These are phyloP conservation scores for Macaria liturata DNA, from an alignment of 2,888 invertebrate genomes.

Conservation along the genomic window DNA sequence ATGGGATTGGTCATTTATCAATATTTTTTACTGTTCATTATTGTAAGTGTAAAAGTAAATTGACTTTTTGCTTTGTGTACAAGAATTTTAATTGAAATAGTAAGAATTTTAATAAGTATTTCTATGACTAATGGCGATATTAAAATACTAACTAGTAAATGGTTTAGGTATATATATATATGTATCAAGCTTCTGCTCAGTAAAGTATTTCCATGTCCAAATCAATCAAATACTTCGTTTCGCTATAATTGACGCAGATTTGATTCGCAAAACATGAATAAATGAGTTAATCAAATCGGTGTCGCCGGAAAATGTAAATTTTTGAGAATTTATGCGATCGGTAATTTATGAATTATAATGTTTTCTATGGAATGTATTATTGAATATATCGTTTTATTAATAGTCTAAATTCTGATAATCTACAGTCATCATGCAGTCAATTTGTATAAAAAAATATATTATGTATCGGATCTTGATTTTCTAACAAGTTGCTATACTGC, in stretches of 20 bases:
- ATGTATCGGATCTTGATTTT: too few species aligned
- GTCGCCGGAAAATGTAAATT: conserved; percentile 45
- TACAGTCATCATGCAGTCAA: too few species aligned
- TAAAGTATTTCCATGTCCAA: conserved; percentile 10
- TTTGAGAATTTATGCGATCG: conserved; percentile 37
- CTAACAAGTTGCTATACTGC: too few species aligned
- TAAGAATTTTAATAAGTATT: neutral
- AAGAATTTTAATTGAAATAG: neutral
- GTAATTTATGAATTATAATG: conserved; percentile 40
- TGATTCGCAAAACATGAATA: conserved; percentile 15
- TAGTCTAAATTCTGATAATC: too few species aligned
- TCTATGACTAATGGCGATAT: neutral
- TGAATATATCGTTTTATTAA: neutral
- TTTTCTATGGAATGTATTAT: conserved; percentile 47
- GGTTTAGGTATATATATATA: neutral
- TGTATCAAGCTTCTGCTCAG: conserved; percentile 4
- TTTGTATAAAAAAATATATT: too few species aligned
- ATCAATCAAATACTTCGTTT: conserved; percentile 19
- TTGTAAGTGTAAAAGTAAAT: too few species aligned
- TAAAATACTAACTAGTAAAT: neutral
- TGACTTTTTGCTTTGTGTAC: too few species aligned
- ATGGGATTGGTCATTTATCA: too few species aligned
- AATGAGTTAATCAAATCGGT: conserved; percentile 31
- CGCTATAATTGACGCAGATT: conserved; percentile 16
- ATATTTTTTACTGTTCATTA: too few species aligned